Percentiles rank a stretch among this genome's conserved stretches.
Evolutionary conservation across 2,888 invertebrate species (phyloP).

Genomic region (Apodemia duryi): DNA sequence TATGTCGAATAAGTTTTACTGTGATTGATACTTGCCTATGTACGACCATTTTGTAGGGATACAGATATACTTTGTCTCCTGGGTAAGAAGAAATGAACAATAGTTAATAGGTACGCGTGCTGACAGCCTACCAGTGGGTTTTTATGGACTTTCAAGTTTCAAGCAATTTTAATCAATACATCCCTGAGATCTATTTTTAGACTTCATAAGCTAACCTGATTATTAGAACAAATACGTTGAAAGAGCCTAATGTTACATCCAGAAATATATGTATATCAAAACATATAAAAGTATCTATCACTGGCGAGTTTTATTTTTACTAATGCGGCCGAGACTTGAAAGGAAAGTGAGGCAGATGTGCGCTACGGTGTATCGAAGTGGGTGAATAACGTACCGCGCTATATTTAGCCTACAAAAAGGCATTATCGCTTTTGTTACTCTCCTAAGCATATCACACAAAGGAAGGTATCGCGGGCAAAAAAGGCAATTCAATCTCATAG

Average conservation of each 20-base stretch:
- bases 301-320: conserved; percentile 14
- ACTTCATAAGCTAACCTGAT: background rate
- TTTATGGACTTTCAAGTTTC: too few relatives aligned
- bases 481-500: conserved; percentile 62
- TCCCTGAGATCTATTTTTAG: too few relatives aligned
- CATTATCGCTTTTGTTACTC: conserved; percentile 68
- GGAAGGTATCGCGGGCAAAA: conserved; percentile 70
- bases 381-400: conserved; percentile 55
- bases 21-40: too few relatives aligned
- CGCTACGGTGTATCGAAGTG: conserved; percentile 51
- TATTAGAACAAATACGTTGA: background rate
- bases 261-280: background rate
- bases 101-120: too few relatives aligned
- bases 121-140: too few relatives aligned
- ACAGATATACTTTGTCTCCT: too few relatives aligned
- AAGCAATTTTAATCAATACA: too few relatives aligned
- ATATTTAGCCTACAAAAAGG: conserved; percentile 77
- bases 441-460: conserved; percentile 68
- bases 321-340: conserved; percentile 21
- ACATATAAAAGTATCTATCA: background rate
- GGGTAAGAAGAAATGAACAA: too few relatives aligned
- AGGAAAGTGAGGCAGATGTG: conserved; percentile 61
- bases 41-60: too few relatives aligned
- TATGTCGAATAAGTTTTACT: too few relatives aligned
- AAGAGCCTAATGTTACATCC: background rate